Evolutionary conservation across 1,140 invertebrate species (phyloP).

Genomic region (Anastrepha obliqua): DNA sequence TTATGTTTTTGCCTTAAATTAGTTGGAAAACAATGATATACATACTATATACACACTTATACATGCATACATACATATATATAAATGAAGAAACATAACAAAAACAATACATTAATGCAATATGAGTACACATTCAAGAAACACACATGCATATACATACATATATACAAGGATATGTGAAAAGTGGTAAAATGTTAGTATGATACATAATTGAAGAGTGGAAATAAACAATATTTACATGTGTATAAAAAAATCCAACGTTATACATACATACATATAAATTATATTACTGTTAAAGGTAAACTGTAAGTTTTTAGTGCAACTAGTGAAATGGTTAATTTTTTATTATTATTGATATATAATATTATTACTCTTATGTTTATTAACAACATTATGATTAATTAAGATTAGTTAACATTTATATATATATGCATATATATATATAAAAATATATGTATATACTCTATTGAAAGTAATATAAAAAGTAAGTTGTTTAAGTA

Average conservation of each 20-base stretch:
- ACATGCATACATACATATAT: constrained; percentile 50
- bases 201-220: background rate
- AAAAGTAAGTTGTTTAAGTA: constrained; percentile 48
- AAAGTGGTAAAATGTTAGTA: constrained; percentile 21
- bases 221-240: constrained; percentile 49
- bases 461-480: constrained; percentile 1
- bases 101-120: constrained; percentile 48
- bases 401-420: constrained; percentile 47
- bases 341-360: constrained; percentile 16
- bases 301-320: constrained; percentile 51
- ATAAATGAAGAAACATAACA: constrained; percentile 52
- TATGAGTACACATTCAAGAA: constrained; percentile 43
- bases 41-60: background rate
- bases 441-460: constrained; percentile 5
- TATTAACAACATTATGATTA: constrained; percentile 43
- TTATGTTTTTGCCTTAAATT: constrained; percentile 49
- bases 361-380: constrained; percentile 31
- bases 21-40: constrained; percentile 4
- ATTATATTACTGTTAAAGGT: constrained; percentile 47
- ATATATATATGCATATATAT: constrained; percentile 14
- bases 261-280: constrained; percentile 53
- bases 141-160: constrained; percentile 29
- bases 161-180: background rate
- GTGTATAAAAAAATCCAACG: constrained; percentile 43
- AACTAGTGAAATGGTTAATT: constrained; percentile 52